phyloP scores from a whole-genome alignment of 2,888 invertebrate species.

The Pherbina coryleti region DNA sequence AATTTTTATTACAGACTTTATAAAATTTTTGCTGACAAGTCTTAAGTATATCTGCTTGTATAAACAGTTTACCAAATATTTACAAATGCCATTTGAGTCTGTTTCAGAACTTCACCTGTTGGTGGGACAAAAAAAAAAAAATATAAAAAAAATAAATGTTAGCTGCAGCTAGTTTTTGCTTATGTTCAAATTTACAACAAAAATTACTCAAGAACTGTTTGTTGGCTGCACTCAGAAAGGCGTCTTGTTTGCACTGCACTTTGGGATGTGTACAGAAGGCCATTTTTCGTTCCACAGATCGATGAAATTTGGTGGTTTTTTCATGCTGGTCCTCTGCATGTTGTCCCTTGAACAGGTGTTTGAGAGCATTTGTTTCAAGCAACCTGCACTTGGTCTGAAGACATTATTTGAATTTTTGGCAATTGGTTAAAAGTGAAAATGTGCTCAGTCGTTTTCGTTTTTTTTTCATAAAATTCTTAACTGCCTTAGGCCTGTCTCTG shows the following conservation, averaged over 20 bases:
- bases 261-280: neutral
- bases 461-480: neutral
- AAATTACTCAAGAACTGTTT: slow-evolving; percentile 8
- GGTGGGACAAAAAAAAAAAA: neutral
- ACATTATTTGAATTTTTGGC: slow-evolving; percentile 9
- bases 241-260: neutral
- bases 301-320: neutral
- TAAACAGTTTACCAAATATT: neutral
- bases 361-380: neutral
- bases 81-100: neutral
- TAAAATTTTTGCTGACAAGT: neutral
- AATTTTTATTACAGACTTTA: neutral
- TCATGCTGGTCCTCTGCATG: too few relatives aligned
- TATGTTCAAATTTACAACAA: neutral
- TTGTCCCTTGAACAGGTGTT: too few relatives aligned
- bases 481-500: neutral
- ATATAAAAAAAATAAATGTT: neutral
- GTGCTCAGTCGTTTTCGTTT: neutral
- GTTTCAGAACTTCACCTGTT: neutral
- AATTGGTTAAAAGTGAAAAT: slow-evolving; percentile 7
- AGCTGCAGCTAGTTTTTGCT: neutral
- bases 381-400: neutral
- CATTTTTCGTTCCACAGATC: neutral
- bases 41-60: too few relatives aligned
- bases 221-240: neutral